A percentile compares a stretch with the other conserved stretches of the same genome.
Evolutionary conservation across 1,140 invertebrate species (phyloP).

Genomic region (Drosophila trapezifrons): DNA sequence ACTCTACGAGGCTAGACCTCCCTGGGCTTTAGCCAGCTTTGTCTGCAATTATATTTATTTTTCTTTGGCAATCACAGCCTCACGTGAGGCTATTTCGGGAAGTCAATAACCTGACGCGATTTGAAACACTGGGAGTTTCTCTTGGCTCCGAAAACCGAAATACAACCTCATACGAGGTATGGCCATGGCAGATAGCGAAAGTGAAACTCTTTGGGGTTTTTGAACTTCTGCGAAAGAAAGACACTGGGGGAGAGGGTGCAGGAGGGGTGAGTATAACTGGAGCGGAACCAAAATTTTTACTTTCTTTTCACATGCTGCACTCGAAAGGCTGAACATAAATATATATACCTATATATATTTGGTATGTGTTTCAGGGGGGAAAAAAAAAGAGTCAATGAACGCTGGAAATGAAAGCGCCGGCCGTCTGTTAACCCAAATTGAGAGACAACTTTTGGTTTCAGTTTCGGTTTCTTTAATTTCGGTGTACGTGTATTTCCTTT

Average conservation of each 20-base stretch:
- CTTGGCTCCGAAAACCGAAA: conserved; percentile 35
- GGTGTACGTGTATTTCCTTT: conserved; percentile 41
- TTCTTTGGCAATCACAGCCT: conserved; percentile 13
- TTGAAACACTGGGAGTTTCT: conserved; percentile 58
- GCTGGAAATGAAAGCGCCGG: conserved; percentile 68
- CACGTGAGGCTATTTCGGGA: conserved; percentile 30
- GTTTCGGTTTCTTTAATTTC: conserved; percentile 36
- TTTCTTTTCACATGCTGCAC: conserved; percentile 76
- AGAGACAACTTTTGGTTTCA: conserved; percentile 44
- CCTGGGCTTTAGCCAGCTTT: conserved; percentile 7
- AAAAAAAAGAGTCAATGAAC: conserved; percentile 66
- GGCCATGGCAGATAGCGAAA: conserved; percentile 70
- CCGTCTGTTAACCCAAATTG: conserved; percentile 71
- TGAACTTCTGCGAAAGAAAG: conserved; percentile 53
- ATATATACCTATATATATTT: conserved; percentile 1
- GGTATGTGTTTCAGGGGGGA: not conserved
- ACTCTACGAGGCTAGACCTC: no score
- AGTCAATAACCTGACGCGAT: conserved; percentile 46
- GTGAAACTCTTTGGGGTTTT: conserved; percentile 76
- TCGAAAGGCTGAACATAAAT: conserved; percentile 9
- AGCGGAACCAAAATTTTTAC: conserved; percentile 78
- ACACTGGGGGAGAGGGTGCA: not conserved
- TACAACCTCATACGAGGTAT: not conserved
- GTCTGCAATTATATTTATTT: conserved; percentile 16
- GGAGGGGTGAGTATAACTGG: conserved; percentile 55